Base-by-base conservation (phyloP, 2,113 vertebrate genomes). In the Trogon surrucura region DNA sequence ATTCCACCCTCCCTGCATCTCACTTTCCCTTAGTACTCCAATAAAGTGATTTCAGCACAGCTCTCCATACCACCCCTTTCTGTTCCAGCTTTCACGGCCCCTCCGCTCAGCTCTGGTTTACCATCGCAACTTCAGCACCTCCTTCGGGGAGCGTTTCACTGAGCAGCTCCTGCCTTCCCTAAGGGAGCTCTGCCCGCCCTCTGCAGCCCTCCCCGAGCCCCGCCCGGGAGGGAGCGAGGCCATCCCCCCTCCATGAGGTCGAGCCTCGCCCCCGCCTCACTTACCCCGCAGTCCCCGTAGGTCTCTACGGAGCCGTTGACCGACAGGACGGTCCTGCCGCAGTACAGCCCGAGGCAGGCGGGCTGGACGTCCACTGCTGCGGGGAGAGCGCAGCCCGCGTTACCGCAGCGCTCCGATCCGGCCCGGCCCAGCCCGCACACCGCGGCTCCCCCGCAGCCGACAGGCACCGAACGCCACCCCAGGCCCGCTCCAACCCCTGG, bases 271-370 rank as follows among this genome's bases (percentile, higher is more conserved):
- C 11, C 8, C 8, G 7, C 22, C 44, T 10, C 65, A 47, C 85
- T 92, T 2, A 62, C 53, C 66, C 78, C 47, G 30, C 85, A 90
- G 15, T 96, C 80, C 41, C 92, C 93, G 72, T 73, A 85, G 2
- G 13, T 48, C 80, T 94, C 95, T 91, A 96, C 26, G 77, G 94
- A 98, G 95, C 97, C 97, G 91, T 98, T 53, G 64, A 97, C 87
- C 3, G 75, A 75, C 27, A 45, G 60, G 3, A 85, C 75, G 19
- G 67, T 91, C 58, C 75, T 80, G 50, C 54, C 93, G 70, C 95
- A 95, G 89, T 94, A 95, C 89, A 81, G 90, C 16, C 96, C 95
- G 6, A 96, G 84, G 78, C 94, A 95, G 61, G 93, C 94, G 29
- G 94, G 84, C 50, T 91, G 92, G 54, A 97, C 58, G 26, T 69